These are phyloP conservation scores for Callyntrura sp. DNA, from an alignment of 2,888 invertebrate species.

Conservation along the genomic window DNA sequence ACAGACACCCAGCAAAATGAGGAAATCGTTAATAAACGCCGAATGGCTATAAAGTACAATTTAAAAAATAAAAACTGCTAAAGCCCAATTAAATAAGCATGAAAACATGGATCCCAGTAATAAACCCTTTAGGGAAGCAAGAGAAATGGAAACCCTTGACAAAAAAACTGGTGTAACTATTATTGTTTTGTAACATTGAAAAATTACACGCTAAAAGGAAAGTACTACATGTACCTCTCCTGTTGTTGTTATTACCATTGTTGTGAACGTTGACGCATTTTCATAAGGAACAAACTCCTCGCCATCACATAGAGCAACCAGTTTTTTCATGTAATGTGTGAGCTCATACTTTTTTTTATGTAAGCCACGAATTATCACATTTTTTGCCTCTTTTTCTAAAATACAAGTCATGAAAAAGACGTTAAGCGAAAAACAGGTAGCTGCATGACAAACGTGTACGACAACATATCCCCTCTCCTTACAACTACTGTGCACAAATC, in stretches of 20 bases:
- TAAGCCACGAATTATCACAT: slow-evolving; percentile 65
- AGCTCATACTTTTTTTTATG: slow-evolving; percentile 46
- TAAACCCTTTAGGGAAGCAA: too few species aligned
- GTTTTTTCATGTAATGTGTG: slow-evolving; percentile 40
- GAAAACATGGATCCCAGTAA: too few species aligned
- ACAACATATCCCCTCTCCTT: slow-evolving; percentile 27
- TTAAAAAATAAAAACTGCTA: too few species aligned
- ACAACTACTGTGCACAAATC: slow-evolving; percentile 46
- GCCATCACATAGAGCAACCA: slow-evolving; percentile 38
- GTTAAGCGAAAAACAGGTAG: slow-evolving; percentile 72
- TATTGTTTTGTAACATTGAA: too few species aligned
- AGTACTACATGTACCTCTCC: too few species aligned
- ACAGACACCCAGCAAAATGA: too few species aligned
- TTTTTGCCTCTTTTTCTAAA: slow-evolving; percentile 34
- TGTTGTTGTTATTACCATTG: neutral
- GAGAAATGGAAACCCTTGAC: too few species aligned
- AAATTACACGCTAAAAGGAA: too few species aligned
- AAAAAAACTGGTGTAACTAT: too few species aligned
- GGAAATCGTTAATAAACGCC: too few species aligned
- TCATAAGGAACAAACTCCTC: slow-evolving; percentile 44
- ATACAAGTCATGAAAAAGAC: slow-evolving; percentile 74
- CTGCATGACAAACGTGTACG: slow-evolving; percentile 69
- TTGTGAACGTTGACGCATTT: slow-evolving; percentile 49
- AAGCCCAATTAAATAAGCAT: too few species aligned
- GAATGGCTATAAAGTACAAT: too few species aligned